phyloP scores from a whole-genome alignment of 2,888 invertebrate genomes.

The Ramazzottius varieornatus region DNA sequence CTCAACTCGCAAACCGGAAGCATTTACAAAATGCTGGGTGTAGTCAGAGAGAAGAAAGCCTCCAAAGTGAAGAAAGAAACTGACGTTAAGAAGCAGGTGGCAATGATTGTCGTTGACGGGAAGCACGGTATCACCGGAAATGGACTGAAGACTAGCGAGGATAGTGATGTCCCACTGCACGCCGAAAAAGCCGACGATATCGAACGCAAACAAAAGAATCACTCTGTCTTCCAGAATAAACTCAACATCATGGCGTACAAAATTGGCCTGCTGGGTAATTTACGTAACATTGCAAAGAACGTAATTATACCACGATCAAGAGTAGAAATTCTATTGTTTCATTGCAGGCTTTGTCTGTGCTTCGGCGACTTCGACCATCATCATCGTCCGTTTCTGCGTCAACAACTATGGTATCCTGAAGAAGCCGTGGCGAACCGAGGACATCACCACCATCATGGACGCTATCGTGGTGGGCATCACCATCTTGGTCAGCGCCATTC shows the following conservation, averaged over 20 bases:
- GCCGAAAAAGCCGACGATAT: slow-evolving; percentile 9
- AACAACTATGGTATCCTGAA: slow-evolving; percentile 51
- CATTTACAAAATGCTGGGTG: slow-evolving; percentile 88
- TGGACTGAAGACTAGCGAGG: background rate
- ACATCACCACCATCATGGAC: slow-evolving; percentile 72
- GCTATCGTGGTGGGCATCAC: slow-evolving; percentile 99
- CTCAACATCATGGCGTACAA: slow-evolving; percentile 92
- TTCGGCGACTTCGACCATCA: slow-evolving; percentile 77
- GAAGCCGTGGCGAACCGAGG: slow-evolving; percentile 30
- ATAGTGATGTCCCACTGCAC: background rate
- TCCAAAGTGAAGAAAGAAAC: slow-evolving; percentile 25
- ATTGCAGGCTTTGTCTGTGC: slow-evolving; percentile 77
- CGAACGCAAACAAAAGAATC: slow-evolving; percentile 39
- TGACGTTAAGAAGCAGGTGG: background rate
- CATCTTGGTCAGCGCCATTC: slow-evolving; percentile 93
- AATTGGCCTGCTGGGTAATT: slow-evolving; percentile 91
- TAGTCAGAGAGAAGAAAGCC: slow-evolving; percentile 37
- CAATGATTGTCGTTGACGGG: background rate
- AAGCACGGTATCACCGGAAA: background rate
- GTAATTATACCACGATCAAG: too few species aligned
- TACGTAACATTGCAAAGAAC: too few species aligned
- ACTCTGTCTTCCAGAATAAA: slow-evolving; percentile 93
- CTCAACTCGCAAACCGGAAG: slow-evolving; percentile 96
- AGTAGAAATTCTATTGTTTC: too few species aligned
- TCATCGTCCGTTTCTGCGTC: slow-evolving; percentile 80